Percentiles rank a stretch among this genome's conserved stretches.
These are phyloP conservation scores for Nephrocerus scutellatus DNA, from an alignment of 2,888 invertebrate genomes.

Conservation along the genomic window DNA sequence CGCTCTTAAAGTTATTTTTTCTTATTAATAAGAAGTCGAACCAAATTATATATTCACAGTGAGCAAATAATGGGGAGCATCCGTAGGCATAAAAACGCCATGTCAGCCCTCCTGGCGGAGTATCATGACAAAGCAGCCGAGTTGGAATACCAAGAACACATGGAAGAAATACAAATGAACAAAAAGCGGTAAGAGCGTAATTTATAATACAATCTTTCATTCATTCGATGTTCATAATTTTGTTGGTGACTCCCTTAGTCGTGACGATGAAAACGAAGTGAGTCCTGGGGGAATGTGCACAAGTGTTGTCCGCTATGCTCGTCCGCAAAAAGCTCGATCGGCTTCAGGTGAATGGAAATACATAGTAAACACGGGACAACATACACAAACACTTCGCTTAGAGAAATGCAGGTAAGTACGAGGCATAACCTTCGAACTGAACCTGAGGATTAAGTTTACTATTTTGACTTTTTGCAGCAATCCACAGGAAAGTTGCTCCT, in stretches of 20 bases:
- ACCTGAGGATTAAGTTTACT: not conserved
- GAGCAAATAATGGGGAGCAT: slow-evolving; percentile 64
- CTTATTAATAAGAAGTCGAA: slow-evolving; percentile 1
- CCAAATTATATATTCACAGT: slow-evolving; percentile 41
- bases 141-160: slow-evolving; percentile 37
- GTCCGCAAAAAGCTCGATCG: slow-evolving; percentile 72
- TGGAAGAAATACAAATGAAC: slow-evolving; percentile 38
- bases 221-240: not conserved
- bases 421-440: not conserved
- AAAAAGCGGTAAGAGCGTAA: slow-evolving; percentile 34
- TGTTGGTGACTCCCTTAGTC: too few species aligned
- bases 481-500: slow-evolving; percentile 68
- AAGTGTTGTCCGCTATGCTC: slow-evolving; percentile 68
- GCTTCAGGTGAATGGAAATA: slow-evolving; percentile 79
- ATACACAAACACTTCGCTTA: slow-evolving; percentile 72
- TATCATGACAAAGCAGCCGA: slow-evolving; percentile 56
- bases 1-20: slow-evolving; percentile 15
- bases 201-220: not conserved
- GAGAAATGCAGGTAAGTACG: slow-evolving; percentile 67
- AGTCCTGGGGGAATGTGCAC: slow-evolving; percentile 68
- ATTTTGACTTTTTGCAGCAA: slow-evolving; percentile 50
- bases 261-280: slow-evolving; percentile 55
- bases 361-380: slow-evolving; percentile 77
- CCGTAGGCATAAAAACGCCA: slow-evolving; percentile 60
- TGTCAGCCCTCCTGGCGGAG: slow-evolving; percentile 64